These are phyloP conservation scores for Clusia tigrina DNA, from an alignment of 2,888 invertebrate genomes.

Conservation along the genomic window DNA sequence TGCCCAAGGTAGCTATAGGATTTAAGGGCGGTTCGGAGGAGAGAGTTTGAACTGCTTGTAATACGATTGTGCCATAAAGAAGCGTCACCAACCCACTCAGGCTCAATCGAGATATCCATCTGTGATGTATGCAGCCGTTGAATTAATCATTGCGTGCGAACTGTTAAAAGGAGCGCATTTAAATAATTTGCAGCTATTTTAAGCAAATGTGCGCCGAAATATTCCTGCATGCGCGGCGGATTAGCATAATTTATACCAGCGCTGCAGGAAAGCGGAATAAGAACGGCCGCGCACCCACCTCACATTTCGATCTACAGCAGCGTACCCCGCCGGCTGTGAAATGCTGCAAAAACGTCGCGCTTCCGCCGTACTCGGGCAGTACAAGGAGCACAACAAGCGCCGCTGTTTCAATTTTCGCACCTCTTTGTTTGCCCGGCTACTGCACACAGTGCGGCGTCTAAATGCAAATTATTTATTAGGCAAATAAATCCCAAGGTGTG, in stretches of 20 bases:
- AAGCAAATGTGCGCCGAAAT: neutral
- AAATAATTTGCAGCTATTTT: neutral
- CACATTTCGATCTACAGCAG: neutral
- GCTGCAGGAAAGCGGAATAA: neutral
- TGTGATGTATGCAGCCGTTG: too few species aligned
- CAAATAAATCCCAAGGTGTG: neutral
- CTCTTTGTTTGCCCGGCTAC: neutral
- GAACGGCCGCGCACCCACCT: neutral
- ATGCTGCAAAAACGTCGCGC: neutral
- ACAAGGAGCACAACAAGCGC: neutral
- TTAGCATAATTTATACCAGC: slow-evolving; percentile 2
- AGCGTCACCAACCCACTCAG: too few species aligned
- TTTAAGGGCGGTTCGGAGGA: too few species aligned
- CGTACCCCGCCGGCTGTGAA: too few species aligned
- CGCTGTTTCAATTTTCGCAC: slow-evolving; percentile 1
- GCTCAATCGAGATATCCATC: too few species aligned
- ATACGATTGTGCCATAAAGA: too few species aligned
- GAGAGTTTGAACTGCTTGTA: too few species aligned
- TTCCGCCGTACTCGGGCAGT: neutral
- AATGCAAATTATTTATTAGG: slow-evolving; percentile 3
- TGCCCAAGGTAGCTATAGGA: too few species aligned
- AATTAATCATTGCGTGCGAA: too few species aligned
- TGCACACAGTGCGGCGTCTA: neutral
- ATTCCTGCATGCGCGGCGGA: neutral
- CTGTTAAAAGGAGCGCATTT: too few species aligned